Evolutionary conservation across 2,113 vertebrate genomes (phyloP), one percentile per base, ranked within the genome.

Genomic region (Argyrosomus japonicus): DNA sequence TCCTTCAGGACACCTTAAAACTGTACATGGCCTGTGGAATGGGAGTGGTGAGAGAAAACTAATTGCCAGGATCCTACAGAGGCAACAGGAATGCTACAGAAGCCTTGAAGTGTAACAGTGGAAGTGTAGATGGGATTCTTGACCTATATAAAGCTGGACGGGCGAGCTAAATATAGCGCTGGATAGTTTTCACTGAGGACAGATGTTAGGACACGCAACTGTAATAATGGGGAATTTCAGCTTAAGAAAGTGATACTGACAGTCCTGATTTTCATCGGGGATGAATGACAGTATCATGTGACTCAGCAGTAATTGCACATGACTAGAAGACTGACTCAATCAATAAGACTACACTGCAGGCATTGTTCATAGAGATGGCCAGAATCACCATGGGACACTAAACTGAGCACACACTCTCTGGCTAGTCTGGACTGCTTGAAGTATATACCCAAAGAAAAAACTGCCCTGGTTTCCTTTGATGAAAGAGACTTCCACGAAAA

Each of bases 91-190:
- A 73, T 13, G 36, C 54, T 57, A 29, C 50, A 77, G 36, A 40
- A 40, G 68, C 56, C 61, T 57, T 82, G 60, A 76, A 75, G 69
- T 71, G 78, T 48, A 80, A 81, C 78, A 65, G 40, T 72, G 74
- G 48, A 87, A 80, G 73, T 85, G 85, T 81, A 75, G 77, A 87
- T 89, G 83, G 57, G 65, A 88, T 92, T 90, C 76, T 88, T 95
- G 93, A 93, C 94, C 94, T 91, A 95, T 87, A 93, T 94, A 93
- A 90, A 87, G 82, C 57, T 83, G 84, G 89, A 88, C 75, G 76
- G 50, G 58, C 50, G 83, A 40, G 82, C 86, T 95, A 95, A 94
- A 93, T 91, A 92, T 94, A 95, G 91, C 48, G 0, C 77, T 54
- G 86, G 83, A 74, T 72, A 83, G 75, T 84, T 85, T 78, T 90